Evolutionary conservation across 1,140 invertebrate species (phyloP).

Genomic region (Octopus bimaculoides): DNA sequence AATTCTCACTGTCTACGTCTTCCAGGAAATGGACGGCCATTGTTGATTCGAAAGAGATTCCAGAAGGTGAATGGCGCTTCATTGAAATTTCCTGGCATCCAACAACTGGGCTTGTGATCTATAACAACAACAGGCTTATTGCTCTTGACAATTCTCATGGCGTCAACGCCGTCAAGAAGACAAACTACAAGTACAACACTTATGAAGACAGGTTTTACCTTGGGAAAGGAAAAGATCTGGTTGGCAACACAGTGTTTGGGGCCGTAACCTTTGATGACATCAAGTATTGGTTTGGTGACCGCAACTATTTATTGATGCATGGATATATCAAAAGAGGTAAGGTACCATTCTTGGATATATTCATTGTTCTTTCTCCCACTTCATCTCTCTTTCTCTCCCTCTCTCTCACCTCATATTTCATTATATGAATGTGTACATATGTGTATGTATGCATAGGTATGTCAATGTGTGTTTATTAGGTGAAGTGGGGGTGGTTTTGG

Average conservation of each 20-base stretch:
- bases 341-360: neutral
- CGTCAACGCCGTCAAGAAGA: neutral
- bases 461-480: too few relatives aligned
- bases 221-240: constrained; percentile 35
- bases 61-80: constrained; percentile 44
- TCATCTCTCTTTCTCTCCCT: too few relatives aligned
- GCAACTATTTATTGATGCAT: constrained; percentile 48
- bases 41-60: constrained; percentile 27
- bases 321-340: constrained; percentile 52
- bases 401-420: too few relatives aligned
- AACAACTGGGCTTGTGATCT: constrained; percentile 42
- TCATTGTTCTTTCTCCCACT: too few relatives aligned
- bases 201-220: constrained; percentile 34
- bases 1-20: constrained; percentile 32
- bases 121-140: constrained; percentile 38
- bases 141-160: constrained; percentile 18
- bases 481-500: too few relatives aligned
- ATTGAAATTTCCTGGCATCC: constrained; percentile 51
- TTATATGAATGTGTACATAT: too few relatives aligned
- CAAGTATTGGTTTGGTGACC: constrained; percentile 49
- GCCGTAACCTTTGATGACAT: constrained; percentile 48
- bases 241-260: constrained; percentile 28
- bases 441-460: too few relatives aligned
- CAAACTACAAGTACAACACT: neutral
- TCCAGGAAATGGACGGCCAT: constrained; percentile 32